Evolutionary conservation across 2,888 invertebrate genomes (phyloP).

Genomic region (Catocala fraxini): DNA sequence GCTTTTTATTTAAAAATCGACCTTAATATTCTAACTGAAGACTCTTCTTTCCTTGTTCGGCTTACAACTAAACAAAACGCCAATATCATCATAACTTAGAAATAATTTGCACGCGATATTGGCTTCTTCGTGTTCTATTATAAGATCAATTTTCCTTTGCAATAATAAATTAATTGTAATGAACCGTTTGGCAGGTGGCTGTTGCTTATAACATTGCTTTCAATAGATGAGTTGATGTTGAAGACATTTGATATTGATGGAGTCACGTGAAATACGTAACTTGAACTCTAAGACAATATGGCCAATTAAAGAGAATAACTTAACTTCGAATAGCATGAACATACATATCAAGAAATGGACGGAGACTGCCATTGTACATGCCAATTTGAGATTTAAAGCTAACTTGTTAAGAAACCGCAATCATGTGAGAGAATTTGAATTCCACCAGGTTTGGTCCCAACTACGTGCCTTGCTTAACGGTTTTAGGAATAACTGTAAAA

Average conservation of each 20-base stretch:
- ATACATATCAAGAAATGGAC: no score
- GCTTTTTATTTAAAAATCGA: conserved; percentile 13
- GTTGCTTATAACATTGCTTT: conserved; percentile 39
- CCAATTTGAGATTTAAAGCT: not conserved
- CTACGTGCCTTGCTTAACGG: no score
- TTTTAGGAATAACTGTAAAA: no score
- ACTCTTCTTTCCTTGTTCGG: conserved; percentile 13
- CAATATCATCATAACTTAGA: conserved; percentile 38
- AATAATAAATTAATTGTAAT: conserved; percentile 34
- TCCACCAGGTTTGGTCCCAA: no score
- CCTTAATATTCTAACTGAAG: conserved; percentile 9
- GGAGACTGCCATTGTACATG: no score
- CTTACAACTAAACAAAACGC: conserved; percentile 20
- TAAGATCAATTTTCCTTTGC: conserved; percentile 31
- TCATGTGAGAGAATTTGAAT: no score
- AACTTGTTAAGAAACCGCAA: conserved; percentile 2
- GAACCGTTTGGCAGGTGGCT: conserved; percentile 50
- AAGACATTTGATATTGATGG: conserved; percentile 35
- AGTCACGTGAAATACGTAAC: not conserved
- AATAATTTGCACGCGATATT: conserved; percentile 31
- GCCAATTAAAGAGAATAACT: not conserved
- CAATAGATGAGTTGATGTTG: conserved; percentile 35
- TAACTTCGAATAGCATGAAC: no score
- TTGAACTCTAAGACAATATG: conserved; percentile 8
- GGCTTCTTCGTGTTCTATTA: conserved; percentile 22